Percentiles rank a stretch among this genome's conserved stretches.
Evolutionary conservation across 2,888 invertebrate species (phyloP).

Genomic region (Trachelus iudaicus): DNA sequence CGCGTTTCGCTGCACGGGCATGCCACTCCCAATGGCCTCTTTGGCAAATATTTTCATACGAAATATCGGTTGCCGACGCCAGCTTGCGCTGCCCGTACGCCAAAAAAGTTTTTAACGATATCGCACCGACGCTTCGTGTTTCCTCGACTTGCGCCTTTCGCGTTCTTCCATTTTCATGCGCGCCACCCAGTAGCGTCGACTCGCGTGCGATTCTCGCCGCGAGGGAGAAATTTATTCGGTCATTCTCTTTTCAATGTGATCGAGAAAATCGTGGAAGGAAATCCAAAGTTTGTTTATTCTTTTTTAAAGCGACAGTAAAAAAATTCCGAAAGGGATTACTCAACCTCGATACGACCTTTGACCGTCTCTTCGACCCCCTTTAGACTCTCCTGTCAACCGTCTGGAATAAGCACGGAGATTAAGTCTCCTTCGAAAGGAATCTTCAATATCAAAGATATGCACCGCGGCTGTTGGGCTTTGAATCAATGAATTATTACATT

Average conservation of each 20-base stretch:
- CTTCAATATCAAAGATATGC: constrained; percentile 44
- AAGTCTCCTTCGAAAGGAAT: constrained; percentile 28
- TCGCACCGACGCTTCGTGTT: background rate
- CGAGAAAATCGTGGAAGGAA: background rate
- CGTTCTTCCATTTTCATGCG: background rate
- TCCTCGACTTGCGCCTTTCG: background rate
- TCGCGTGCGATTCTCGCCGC: background rate
- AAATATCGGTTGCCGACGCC: constrained; percentile 2
- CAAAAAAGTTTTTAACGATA: constrained; percentile 21
- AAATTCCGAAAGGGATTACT: background rate
- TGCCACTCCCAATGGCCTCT: constrained; percentile 11
- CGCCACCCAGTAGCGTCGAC: background rate
- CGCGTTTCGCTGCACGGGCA: constrained; percentile 31
- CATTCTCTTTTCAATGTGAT: background rate
- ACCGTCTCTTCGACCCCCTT: background rate
- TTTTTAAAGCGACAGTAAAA: background rate
- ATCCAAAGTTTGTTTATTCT: background rate
- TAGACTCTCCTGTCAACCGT: background rate
- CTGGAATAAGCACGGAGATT: background rate
- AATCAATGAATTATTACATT: constrained; percentile 45
- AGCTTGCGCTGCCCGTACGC: constrained; percentile 7
- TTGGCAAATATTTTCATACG: constrained; percentile 19
- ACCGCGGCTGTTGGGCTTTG: constrained; percentile 31
- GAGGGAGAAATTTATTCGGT: background rate
- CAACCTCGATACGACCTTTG: background rate